Base-by-base conservation (phyloP, 1,140 invertebrate species). In the Caligus rogercresseyi region DNA sequence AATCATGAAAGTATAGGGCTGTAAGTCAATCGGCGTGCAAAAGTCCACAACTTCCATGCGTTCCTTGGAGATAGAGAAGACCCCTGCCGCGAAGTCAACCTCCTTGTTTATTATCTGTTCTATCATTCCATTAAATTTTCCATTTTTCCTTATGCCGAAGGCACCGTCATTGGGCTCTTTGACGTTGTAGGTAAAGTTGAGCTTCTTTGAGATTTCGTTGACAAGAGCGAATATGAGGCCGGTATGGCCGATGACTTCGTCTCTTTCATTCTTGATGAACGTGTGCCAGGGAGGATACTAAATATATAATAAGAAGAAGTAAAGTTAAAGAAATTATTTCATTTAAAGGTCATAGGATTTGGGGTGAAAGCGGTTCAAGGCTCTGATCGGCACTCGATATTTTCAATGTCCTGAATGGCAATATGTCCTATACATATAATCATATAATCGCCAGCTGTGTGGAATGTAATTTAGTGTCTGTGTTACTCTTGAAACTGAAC, bases 241-340 rank as follows among this genome's bases (percentile, higher is more conserved):
- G 3, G 74, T 73, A 67, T 80, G 81, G 60, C 78, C 74, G 0
- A 74, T 70, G 1, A 80, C 72, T 0, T 74, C 68, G 0, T 81
- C 82, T 1, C 74, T 73, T 16, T 76, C 73, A 63, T 82, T 79
- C 3, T 70, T 68, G 51, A 74, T 74, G 1, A 87, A 70, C 11
- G 84, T 82, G 69, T 87, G 84, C 86, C 86, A 90, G 0, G 87
- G 87, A 1, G 86, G 86, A 76, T 84, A 86, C 87, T 89, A 18
- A 15, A 53, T 7, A 65, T 25, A 65, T 25, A 56, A n/a, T 18
- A 14, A 66, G 21, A 61, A 1, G 11, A 11, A 13, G 11, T 63
- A 63, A 64, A 65, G 23, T 15, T 59, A 13, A 24, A 25, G 7
- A 13, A 19, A 25, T 11, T 11, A 43, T n/a, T n/a, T n/a, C n/a